Evolutionary conservation across 2,113 vertebrate species (phyloP).

Genomic region (Siphamia tubifer): DNA sequence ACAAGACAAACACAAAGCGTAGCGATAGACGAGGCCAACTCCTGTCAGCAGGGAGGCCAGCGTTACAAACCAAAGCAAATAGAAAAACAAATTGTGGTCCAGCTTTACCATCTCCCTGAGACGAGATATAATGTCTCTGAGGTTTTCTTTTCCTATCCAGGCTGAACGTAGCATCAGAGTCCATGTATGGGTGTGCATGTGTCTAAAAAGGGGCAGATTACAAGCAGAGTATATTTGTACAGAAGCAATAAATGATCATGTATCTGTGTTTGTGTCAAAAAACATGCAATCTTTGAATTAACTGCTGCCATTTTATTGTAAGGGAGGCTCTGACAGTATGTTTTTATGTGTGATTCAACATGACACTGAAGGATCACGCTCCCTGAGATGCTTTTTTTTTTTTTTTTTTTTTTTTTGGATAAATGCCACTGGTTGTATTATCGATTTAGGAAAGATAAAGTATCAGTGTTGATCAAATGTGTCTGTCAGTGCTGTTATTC

Average conservation of each 20-base stretch:
- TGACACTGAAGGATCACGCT: neutral
- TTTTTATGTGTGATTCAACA: neutral
- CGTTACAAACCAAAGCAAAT: conserved; percentile 39
- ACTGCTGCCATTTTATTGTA: no score
- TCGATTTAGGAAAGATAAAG: conserved; percentile 9
- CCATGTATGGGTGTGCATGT: neutral
- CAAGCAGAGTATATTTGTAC: neutral
- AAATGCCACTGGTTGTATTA: conserved; percentile 1
- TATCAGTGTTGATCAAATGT: neutral
- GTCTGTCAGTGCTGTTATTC: conserved; percentile 21
- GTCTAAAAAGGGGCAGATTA: neutral
- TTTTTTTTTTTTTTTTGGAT: no score
- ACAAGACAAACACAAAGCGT: conserved; percentile 25
- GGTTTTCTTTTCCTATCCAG: neutral
- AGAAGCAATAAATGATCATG: neutral
- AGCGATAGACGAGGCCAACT: conserved; percentile 16
- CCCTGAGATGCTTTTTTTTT: neutral
- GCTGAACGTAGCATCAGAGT: conserved; percentile 2
- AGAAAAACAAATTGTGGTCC: conserved; percentile 51
- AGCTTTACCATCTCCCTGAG: neutral
- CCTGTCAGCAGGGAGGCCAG: neutral
- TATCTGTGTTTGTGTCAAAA: neutral
- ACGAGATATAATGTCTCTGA: conserved; percentile 13
- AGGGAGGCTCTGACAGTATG: neutral
- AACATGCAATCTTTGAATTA: neutral